Evolutionary conservation across 2,113 vertebrate genomes (phyloP), one percentile per base, ranked within the genome.

Genomic region (Plecturocebus donacophilus): DNA sequence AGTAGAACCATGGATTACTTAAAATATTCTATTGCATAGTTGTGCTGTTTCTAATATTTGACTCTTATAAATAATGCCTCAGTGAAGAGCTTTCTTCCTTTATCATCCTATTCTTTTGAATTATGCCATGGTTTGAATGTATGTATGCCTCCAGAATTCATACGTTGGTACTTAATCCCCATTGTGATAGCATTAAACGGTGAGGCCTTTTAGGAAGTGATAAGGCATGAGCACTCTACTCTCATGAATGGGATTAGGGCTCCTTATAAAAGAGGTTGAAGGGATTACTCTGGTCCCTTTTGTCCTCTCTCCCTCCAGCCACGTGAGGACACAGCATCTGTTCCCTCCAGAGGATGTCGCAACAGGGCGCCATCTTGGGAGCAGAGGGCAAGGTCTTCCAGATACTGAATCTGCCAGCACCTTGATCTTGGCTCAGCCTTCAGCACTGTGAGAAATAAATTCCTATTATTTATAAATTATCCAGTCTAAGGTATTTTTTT

Each of bases 41-140:
- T 80, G 82, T 5, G 2, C 75, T 86, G 16, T 84, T 96, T 92
- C 12, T 95, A 94, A 96, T 87, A 85, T 68, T 54, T 70, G 30
- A 84, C 32, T 71, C 42, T 73, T 47, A 87, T 61, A 90, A 92
- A 82, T 23, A 73, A 79, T 85, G 21, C 1, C 23, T 93, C 76
- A 47, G 20, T 54, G 54, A 93, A 30, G 8, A 47, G 90, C 56
- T 87, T 91, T 71, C 35, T 90, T 89, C n/a, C 16, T 91, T 80
- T 45, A 38, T 64, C 79, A 21, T 81, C 85, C 70, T 79, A 84
- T 35, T 86, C 42, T 84, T 95, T 96, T 75, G 27, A 84, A 94
- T 77, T 77, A 30, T 58, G 20, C 47, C 77, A n/a, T 40, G 61
- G 5, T 40, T 83, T 58, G 47, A 96, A 79, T 40, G 20, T 84